Evolutionary conservation across 2,888 invertebrate genomes (phyloP), one percentile per base, ranked within the genome.

Genomic region (Ptychoptera albimana): DNA sequence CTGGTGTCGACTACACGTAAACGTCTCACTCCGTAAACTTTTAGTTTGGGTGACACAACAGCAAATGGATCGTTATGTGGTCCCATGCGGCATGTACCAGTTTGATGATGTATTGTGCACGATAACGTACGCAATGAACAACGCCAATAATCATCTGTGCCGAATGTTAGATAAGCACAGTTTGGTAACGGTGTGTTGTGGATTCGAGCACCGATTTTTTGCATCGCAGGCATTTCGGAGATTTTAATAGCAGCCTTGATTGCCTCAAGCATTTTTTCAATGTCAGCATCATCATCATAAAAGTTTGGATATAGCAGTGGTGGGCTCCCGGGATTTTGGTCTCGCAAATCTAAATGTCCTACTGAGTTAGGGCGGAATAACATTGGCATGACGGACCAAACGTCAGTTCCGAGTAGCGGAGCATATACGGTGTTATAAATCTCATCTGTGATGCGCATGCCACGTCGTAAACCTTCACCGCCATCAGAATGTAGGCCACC

Each of bases 261-360:
- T 0, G 75, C 70, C 12, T 71, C 70, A 6, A 79, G 59, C 41
- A 78, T 61, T 1, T 74, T 74, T n/a, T 69, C 68, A 1, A 75
- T 60, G 53, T 86, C 72, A 15, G 72, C 57, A 46, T 73, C 74
- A 55, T 83, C 73, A 0, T 73, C 70, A 47, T 88, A 72, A 58
- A 89, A 89, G 54, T 89, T 84, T 0, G 86, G 80, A 52, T 83
- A 76, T 52, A 91, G 75, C 11, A 75, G 63, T 0, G 91, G 88
- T 52, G 78, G 74, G 31, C 79, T 75, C 38, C 77, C 71, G 0
- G 88, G 85, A 64, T 89, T 75, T 11, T 64, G 74, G 37, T 78
- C 74, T 52, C 69, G 72, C 8, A 92, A 63, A 54, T 69, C 70
- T 0, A 85, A 51, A 16, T 70, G 65, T 1, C 86, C 85, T 15